phyloP scores from a whole-genome alignment of 1,140 invertebrate species.

The Andrena cerasifolii region DNA sequence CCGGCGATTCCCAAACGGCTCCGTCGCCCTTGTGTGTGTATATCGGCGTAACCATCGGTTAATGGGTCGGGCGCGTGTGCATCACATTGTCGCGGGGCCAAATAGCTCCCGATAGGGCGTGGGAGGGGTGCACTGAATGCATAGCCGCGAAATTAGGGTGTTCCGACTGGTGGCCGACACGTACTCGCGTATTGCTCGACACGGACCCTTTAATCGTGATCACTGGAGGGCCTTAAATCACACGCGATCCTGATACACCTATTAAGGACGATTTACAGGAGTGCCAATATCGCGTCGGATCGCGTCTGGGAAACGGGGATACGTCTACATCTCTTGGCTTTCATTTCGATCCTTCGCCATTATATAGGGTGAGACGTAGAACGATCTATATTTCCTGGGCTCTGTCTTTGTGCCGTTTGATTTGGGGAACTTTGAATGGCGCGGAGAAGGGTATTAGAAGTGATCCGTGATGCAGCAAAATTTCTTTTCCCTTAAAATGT shows the following conservation, averaged over 20 bases:
- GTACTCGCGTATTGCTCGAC: slow-evolving; percentile 26
- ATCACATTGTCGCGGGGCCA: slow-evolving; percentile 55
- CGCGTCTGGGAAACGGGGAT: not conserved
- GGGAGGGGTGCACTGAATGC: slow-evolving; percentile 56
- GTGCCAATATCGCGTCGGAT: not conserved
- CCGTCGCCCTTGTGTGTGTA: slow-evolving; percentile 2
- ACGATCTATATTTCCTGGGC: too few relatives aligned
- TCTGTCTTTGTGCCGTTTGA: too few relatives aligned
- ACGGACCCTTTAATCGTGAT: slow-evolving; percentile 44
- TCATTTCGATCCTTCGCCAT: too few relatives aligned
- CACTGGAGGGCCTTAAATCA: slow-evolving; percentile 21
- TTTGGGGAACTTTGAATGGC: too few relatives aligned
- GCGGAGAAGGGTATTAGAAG: too few relatives aligned
- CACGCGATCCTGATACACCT: slow-evolving; percentile 28
- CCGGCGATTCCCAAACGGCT: slow-evolving; percentile 49
- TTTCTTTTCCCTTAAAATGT: too few relatives aligned
- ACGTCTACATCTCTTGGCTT: not conserved
- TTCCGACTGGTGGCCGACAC: slow-evolving; percentile 35
- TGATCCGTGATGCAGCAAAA: too few relatives aligned
- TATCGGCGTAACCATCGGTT: slow-evolving; percentile 66
- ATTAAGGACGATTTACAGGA: slow-evolving; percentile 34
- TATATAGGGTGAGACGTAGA: too few relatives aligned
- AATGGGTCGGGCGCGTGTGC: slow-evolving; percentile 61
- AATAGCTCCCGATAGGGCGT: slow-evolving; percentile 62
- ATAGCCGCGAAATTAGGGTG: slow-evolving; percentile 61